Percentiles rank a stretch among this genome's conserved stretches.
phyloP scores from a whole-genome alignment of 1,140 invertebrate species.

The Platorchestia sp. region DNA sequence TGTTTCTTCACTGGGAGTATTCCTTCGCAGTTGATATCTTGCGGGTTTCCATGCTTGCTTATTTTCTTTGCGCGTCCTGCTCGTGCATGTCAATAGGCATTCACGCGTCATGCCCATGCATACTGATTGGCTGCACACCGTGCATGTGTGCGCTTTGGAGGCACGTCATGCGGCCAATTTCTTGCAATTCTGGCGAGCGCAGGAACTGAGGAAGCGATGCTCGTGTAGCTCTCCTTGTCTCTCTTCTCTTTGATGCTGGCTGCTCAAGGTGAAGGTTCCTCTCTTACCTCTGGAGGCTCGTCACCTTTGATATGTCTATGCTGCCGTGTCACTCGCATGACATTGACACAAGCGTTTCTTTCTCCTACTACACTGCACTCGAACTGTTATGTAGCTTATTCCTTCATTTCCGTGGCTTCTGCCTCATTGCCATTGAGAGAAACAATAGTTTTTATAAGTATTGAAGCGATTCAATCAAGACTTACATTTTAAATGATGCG shows the following conservation, averaged over 20 bases:
- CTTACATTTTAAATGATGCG: background rate
- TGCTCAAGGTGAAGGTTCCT: conserved; percentile 37
- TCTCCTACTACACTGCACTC: background rate
- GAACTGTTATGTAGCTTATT: background rate
- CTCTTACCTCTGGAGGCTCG: background rate
- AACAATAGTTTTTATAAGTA: background rate
- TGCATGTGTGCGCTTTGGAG: background rate
- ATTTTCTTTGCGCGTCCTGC: background rate
- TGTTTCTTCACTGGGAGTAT: background rate
- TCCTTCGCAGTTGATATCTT: background rate
- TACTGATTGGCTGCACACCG: background rate
- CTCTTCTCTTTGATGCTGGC: conserved; percentile 28
- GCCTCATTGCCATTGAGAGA: background rate
- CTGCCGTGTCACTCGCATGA: background rate
- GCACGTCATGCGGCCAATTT: background rate
- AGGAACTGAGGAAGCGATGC: background rate
- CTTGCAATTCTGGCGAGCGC: background rate
- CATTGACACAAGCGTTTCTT: background rate
- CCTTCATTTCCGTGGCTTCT: background rate
- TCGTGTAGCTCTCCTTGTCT: conserved; percentile 11
- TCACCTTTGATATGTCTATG: background rate
- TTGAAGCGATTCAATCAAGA: background rate
- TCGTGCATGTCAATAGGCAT: background rate
- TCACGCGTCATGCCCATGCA: background rate
- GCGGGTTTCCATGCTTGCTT: background rate